phyloP scores from a whole-genome alignment of 1,140 invertebrate species.

The Adoxophyes honmai region DNA sequence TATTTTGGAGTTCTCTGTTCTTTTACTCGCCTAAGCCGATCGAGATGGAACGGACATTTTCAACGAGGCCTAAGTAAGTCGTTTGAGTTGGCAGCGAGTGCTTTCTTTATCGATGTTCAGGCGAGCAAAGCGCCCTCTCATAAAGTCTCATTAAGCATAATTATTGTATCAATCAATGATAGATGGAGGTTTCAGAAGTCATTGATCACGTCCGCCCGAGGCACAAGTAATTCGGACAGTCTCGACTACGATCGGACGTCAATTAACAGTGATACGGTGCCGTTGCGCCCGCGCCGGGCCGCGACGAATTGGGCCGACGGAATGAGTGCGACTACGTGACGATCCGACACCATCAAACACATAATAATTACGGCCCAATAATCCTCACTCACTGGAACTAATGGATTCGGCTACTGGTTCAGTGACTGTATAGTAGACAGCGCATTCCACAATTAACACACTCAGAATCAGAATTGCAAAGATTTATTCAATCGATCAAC shows the following conservation, averaged over 20 bases:
- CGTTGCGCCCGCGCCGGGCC: not conserved
- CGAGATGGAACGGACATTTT: no score
- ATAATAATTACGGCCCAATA: slow-evolving; percentile 24
- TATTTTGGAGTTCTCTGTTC: no score
- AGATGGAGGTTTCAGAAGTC: slow-evolving; percentile 23
- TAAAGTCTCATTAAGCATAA: slow-evolving; percentile 47
- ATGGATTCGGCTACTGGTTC: slow-evolving; percentile 5
- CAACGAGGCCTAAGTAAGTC: not conserved
- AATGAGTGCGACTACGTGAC: slow-evolving; percentile 37
- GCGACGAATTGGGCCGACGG: slow-evolving; percentile 17
- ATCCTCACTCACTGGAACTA: slow-evolving; percentile 17
- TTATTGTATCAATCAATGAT: slow-evolving; percentile 33
- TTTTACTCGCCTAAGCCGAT: no score
- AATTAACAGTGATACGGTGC: slow-evolving; percentile 46
- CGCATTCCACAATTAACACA: not conserved
- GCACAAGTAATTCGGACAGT: slow-evolving; percentile 4
- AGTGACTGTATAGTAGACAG: not conserved
- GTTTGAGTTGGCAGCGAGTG: slow-evolving; percentile 24
- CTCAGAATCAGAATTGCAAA: no score
- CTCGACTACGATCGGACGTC: slow-evolving; percentile 39
- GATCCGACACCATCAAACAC: slow-evolving; percentile 27
- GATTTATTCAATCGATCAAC: no score
- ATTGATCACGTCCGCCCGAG: slow-evolving; percentile 29
- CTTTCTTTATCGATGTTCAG: slow-evolving; percentile 44
- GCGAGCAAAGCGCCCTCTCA: slow-evolving; percentile 34